Base-by-base conservation (phyloP, 2,113 vertebrate genomes). In the Beaufortia kweichowensis region DNA sequence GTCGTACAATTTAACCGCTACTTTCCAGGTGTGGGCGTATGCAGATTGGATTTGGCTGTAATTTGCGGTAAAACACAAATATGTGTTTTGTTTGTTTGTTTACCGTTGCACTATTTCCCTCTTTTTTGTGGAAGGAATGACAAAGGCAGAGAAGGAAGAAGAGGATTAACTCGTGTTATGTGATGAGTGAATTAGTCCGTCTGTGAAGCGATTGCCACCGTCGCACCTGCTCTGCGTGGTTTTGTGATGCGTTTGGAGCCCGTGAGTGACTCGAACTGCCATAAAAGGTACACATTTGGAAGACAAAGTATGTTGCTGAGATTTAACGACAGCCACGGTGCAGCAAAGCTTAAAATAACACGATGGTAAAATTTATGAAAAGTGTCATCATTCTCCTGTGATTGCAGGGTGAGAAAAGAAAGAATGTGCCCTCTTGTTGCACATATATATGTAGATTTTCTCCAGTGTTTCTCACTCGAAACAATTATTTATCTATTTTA, bases 291-390 rank as follows among this genome's bases (percentile, higher is more conserved):
- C 75, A 76, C 74, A 35, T 84, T 77, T 66, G 62, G 77, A 79
- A 83, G 80, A 88, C 83, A 85, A 84, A 78, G 82, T 77, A 29
- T 21, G 82, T 82, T 76, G 79, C 80, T 75, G 67, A 85, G 78
- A 80, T 84, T 85, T 89, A 89, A 90, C 85, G 84, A 87, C 85
- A 88, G 82, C 73, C 75, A 78, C 81, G 84, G 86, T 82, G 87
- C 87, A 87, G 87, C 83, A 88, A 89, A 81, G 83, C 88, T 85
- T 88, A 88, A 90, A 91, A 90, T 89, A 89, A 89, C 85, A 84
- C 82, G 85, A 88, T 86, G 79, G 76, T 84, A 84, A 89, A 86
- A 85, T 87, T 76, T 85, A 85, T 91, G 88, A 89, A 89, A 87
- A 85, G 83, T 86, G 84, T 86, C 87, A 84, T 79, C 84, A 76